Conservation (phyloP, 2,797 vertebrate genomes). For the Scolopax bukidnonensis region DNA sequence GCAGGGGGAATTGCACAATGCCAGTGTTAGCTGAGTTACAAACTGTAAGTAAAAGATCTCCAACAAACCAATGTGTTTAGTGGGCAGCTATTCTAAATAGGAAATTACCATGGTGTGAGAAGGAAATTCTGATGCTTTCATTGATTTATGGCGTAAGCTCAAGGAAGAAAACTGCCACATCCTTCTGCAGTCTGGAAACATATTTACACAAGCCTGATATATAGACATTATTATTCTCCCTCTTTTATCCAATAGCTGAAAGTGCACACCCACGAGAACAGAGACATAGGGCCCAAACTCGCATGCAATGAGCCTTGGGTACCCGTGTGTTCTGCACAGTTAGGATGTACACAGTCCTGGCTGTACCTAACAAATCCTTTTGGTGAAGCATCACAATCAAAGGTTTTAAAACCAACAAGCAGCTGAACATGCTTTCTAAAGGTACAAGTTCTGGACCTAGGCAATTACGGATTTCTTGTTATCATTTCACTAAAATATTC, state of each 20-base stretch:
- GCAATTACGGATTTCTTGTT: not conserved
- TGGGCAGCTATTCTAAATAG: not conserved
- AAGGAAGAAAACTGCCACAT: not conserved
- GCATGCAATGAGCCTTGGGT: accelerated
- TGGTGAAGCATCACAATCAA: not conserved
- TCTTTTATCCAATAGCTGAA: not conserved
- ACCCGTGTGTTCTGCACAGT: not conserved
- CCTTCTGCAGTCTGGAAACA: accelerated
- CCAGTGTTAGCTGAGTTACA: not conserved
- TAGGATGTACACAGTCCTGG: not conserved
- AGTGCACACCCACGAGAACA: not conserved
- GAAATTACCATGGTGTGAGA: not conserved
- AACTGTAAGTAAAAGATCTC: not conserved
- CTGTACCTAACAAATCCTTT: not conserved
- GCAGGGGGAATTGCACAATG: not conserved
- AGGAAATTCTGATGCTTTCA: not conserved
- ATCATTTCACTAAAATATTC: not conserved
- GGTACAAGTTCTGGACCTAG: not conserved
- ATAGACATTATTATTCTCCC: not conserved
- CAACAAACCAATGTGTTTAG: not conserved
- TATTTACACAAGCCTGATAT: not conserved
- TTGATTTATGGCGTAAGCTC: not conserved
- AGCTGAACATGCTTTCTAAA: not conserved
- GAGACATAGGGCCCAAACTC: not conserved
- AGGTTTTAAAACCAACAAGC: not conserved